Evolutionary conservation across 30 jellyfish, hydroid and myxozoan genomes (phyloP).

Genomic region (Clytia hemisphaerica): DNA sequence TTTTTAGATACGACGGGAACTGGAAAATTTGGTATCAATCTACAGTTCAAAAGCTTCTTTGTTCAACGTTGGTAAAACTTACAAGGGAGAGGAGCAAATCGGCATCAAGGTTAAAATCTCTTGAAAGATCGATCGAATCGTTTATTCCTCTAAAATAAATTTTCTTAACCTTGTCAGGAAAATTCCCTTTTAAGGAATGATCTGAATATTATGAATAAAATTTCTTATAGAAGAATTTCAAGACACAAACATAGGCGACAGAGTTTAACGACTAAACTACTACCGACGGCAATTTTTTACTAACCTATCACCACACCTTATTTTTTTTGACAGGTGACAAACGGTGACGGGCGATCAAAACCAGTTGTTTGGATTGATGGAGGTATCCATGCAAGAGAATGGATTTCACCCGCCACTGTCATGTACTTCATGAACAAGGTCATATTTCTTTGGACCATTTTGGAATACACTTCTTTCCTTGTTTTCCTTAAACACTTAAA

Average conservation of each 20-base stretch:
- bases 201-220: too few species aligned
- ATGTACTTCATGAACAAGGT: conserved; percentile 83
- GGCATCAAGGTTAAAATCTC: conserved; percentile 56
- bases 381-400: conserved; percentile 95
- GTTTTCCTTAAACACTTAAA: background rate
- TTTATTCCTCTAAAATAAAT: background rate
- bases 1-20: conserved; percentile 54
- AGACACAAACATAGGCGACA: too few species aligned
- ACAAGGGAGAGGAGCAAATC: conserved; percentile 45
- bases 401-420: conserved; percentile 95
- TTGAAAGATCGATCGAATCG: background rate
- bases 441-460: background rate
- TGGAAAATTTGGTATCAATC: conserved; percentile 42
- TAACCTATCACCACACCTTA: background rate
- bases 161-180: too few species aligned
- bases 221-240: too few species aligned
- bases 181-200: too few species aligned
- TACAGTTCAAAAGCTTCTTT: conserved; percentile 51
- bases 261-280: too few species aligned
- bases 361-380: conserved; percentile 73
- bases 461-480: background rate
- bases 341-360: conserved; percentile 26
- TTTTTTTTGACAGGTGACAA: conserved; percentile 31
- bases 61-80: conserved; percentile 60
- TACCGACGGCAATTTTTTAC: too few species aligned